phyloP scores from a whole-genome alignment of 2,797 vertebrate genomes.

The Diplodus puntazzo region DNA sequence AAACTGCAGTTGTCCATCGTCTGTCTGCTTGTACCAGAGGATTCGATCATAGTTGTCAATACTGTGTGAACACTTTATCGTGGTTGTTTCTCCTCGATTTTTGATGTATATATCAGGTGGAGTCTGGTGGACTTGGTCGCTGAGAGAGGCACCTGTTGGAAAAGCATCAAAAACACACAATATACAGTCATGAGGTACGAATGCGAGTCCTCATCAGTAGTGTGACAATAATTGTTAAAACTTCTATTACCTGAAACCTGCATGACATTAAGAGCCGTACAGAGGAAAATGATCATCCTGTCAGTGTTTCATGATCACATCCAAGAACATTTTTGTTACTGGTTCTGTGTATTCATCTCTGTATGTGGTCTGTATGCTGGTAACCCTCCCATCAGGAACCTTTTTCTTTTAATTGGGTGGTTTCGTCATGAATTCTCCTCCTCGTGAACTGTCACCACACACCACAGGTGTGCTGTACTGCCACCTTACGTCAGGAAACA shows the following conservation, averaged over 20 bases:
- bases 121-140: slow-evolving; percentile 50
- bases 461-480: not conserved
- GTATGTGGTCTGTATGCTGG: not conserved
- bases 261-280: not conserved
- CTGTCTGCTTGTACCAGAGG: slow-evolving; percentile 67
- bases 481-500: slow-evolving; percentile 2
- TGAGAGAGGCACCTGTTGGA: slow-evolving; percentile 44
- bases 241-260: slow-evolving; percentile 40
- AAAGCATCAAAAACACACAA: not conserved
- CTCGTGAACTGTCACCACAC: not conserved
- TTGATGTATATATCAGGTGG: slow-evolving; percentile 30
- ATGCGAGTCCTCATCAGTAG: not conserved
- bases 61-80: slow-evolving; percentile 54
- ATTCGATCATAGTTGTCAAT: slow-evolving; percentile 21
- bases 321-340: not conserved
- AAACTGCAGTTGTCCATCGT: slow-evolving; percentile 30
- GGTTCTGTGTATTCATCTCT: not conserved
- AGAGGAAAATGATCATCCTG: slow-evolving; percentile 21
- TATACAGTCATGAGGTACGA: not conserved
- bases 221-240: not conserved
- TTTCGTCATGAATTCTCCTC: not conserved
- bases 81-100: not conserved
- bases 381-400: not conserved
- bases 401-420: not conserved
- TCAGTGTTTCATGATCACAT: not conserved